These are phyloP conservation scores for Hesperia comma DNA, from an alignment of 2,888 invertebrate genomes.

Conservation along the genomic window DNA sequence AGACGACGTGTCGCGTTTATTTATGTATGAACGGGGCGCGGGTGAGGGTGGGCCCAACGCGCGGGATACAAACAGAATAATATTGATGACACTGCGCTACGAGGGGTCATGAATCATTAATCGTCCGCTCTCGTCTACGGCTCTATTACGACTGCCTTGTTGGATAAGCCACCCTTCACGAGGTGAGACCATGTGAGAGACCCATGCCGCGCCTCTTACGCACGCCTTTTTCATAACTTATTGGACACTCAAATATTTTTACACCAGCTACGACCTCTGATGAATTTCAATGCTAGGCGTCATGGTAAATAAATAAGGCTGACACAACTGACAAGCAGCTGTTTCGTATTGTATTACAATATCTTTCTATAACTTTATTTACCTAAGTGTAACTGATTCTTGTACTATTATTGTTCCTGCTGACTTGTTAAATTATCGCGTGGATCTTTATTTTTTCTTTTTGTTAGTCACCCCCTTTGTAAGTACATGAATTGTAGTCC, in stretches of 20 bases:
- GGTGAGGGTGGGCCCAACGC: slow-evolving; percentile 81
- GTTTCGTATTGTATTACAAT: not conserved
- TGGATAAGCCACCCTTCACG: slow-evolving; percentile 78
- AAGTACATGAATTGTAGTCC: too few relatives aligned
- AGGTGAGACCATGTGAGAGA: slow-evolving; percentile 58
- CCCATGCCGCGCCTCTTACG: slow-evolving; percentile 48
- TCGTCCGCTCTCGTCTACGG: slow-evolving; percentile 81
- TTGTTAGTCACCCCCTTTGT: too few relatives aligned
- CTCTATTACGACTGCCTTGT: slow-evolving; percentile 81
- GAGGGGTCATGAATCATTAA: slow-evolving; percentile 85
- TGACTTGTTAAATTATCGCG: not conserved
- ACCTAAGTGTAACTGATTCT: not conserved
- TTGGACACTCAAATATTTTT: slow-evolving; percentile 33
- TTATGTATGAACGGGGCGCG: slow-evolving; percentile 83
- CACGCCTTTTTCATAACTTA: slow-evolving; percentile 57
- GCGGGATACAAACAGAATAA: slow-evolving; percentile 84
- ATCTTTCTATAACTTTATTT: not conserved
- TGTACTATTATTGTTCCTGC: not conserved
- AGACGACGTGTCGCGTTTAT: slow-evolving; percentile 84
- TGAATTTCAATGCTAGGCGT: not conserved
- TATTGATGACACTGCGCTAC: slow-evolving; percentile 83
- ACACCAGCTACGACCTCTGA: not conserved
- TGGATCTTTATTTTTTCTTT: not conserved
- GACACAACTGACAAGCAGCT: not conserved
- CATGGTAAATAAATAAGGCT: slow-evolving; percentile 1